Percentiles rank a stretch among this genome's conserved stretches.
These are phyloP conservation scores for Drosophila tsacasi DNA, from an alignment of 1,140 invertebrate genomes.

Conservation along the genomic window DNA sequence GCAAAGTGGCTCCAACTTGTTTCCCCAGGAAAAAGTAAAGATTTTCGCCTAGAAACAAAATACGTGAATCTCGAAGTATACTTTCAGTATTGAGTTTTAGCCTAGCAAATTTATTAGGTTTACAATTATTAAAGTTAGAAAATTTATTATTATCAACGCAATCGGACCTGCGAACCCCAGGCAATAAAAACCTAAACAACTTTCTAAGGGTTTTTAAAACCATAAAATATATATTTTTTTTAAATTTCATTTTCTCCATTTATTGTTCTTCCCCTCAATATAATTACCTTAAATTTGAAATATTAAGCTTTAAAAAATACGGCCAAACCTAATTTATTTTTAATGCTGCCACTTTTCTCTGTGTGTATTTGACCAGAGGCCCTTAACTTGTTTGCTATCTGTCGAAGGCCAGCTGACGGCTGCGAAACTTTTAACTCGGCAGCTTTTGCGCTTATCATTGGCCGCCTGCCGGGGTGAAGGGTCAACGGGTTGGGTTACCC, in stretches of 20 bases:
- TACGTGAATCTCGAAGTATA: not conserved
- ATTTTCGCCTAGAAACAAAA: not conserved
- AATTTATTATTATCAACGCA: not conserved
- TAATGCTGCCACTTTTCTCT: not conserved
- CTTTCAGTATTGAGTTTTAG: not conserved
- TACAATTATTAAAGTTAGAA: too few species aligned
- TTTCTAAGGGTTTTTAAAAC: too few species aligned
- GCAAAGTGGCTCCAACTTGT: constrained; percentile 6
- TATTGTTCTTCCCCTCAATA: too few species aligned
- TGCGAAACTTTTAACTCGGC: constrained; percentile 33
- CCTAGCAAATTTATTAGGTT: too few species aligned
- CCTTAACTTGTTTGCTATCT: constrained; percentile 21
- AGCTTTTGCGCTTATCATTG: constrained; percentile 41
- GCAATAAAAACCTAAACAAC: not conserved
- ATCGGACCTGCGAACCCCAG: too few species aligned
- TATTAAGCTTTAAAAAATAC: too few species aligned
- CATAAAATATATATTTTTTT: too few species aligned
- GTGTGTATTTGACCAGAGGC: not conserved
- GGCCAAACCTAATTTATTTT: not conserved
- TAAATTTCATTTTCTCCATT: too few species aligned
- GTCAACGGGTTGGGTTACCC: constrained; percentile 21
- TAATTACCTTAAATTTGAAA: too few species aligned
- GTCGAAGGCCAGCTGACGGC: constrained; percentile 32
- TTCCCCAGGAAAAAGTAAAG: not conserved
- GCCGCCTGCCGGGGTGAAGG: constrained; percentile 15